Evolutionary conservation across 2,113 vertebrate genomes (phyloP), one percentile per base, ranked within the genome.

Genomic region (Blennius ocellaris): DNA sequence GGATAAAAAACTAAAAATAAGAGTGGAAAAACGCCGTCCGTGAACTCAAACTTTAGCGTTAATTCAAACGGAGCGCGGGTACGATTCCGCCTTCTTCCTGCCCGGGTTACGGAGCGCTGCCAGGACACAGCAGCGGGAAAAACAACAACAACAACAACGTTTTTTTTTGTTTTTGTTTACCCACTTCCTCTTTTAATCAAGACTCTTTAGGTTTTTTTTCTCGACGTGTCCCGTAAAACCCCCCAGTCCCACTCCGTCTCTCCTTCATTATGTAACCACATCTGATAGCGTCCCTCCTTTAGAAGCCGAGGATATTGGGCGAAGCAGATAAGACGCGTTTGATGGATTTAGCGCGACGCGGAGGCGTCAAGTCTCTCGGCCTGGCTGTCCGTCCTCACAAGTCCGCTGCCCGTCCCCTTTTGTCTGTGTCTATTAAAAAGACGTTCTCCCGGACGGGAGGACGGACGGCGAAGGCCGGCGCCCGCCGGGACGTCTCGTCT

Each of bases 401-500:
- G 81, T 76, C 86, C 74, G 77, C 54, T 63, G 70, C 81, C 74
- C 79, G n/a, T 56, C 65, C 73, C 81, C n/a, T n/a, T 89, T 82
- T 90, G 80, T 94, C 91, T 79, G 41, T 82, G 68, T 73, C 73
- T 37, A 81, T 81, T 81, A 82, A 86, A 83, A 75, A 70, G 68
- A 30, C 11, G 41, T 54, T 79, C 83, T 78, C 48, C 40, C 16
- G 51, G 21, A 30, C 21, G 21, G 9, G 17, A 63, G 65, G 58
- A 3, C 60, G 81, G 65, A 81, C 62, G 78, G 17, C 39, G 72
- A 78, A 78, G 64, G 81, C 71, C 71, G 43, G 67, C 51, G 11
- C 72, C 72, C 48, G 55, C 49, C 54, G 66, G 79, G 85, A 90
- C 87, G 85, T 89, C 68, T 89, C n/a, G n/a, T 93, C 89, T 82